phyloP scores from a whole-genome alignment of 2,888 invertebrate species.

The Diaperis boleti region DNA sequence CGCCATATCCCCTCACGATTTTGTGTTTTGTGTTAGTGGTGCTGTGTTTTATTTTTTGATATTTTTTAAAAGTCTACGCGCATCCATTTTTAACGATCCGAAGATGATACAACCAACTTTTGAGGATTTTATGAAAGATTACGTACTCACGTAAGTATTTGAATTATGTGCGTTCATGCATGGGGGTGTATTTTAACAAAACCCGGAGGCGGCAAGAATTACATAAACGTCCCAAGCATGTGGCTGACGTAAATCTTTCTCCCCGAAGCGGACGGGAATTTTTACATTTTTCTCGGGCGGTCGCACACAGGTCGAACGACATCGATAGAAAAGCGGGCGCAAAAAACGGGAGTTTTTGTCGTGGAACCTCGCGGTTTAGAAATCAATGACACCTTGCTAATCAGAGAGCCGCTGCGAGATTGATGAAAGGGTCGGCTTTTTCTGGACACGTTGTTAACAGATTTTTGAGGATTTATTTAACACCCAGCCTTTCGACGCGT shows the following conservation, averaged over 20 bases:
- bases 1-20: slow-evolving; percentile 6
- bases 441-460: not conserved
- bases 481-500: slow-evolving; percentile 3
- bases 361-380: not conserved
- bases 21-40: slow-evolving; percentile 17
- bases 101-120: slow-evolving; percentile 27
- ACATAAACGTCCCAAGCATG: slow-evolving; percentile 27
- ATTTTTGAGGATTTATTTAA: not conserved
- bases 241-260: slow-evolving; percentile 33
- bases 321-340: slow-evolving; percentile 15
- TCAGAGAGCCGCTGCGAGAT: slow-evolving; percentile 11
- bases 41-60: slow-evolving; percentile 22
- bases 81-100: not conserved
- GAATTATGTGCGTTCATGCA: slow-evolving; percentile 29
- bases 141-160: slow-evolving; percentile 31
- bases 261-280: slow-evolving; percentile 17
- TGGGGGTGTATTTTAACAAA: slow-evolving; percentile 34
- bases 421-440: not conserved
- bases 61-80: slow-evolving; percentile 11
- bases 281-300: slow-evolving; percentile 22
- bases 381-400: slow-evolving; percentile 30
- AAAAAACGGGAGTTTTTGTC: slow-evolving; percentile 18
- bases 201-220: slow-evolving; percentile 27
- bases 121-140: slow-evolving; percentile 29
- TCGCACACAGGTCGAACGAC: slow-evolving; percentile 6